phyloP scores from a whole-genome alignment of 1,140 invertebrate species.

The Cydia splendana region DNA sequence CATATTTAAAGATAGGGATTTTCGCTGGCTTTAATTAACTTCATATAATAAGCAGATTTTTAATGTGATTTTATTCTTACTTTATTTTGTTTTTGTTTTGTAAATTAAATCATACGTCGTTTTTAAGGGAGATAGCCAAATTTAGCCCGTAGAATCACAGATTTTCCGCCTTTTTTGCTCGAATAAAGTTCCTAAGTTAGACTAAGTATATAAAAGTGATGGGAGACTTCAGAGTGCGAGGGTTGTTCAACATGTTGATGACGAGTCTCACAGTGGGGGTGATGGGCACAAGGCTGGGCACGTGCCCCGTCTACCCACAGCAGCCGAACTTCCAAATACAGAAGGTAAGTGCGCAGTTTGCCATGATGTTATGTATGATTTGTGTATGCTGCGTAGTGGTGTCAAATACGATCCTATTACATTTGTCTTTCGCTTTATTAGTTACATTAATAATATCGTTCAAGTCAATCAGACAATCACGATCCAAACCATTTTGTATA shows the following conservation, averaged over 20 bases:
- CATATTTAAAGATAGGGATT: background rate
- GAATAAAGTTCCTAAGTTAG: background rate
- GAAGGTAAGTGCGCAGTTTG: conserved; percentile 72
- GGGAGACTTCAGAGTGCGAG: conserved; percentile 59
- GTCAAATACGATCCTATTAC: background rate
- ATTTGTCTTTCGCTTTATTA: background rate
- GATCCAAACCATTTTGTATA: too few species aligned
- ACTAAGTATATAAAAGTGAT: conserved; percentile 43
- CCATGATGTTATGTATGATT: background rate
- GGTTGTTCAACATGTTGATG: conserved; percentile 44
- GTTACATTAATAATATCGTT: too few species aligned
- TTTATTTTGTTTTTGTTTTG: too few species aligned
- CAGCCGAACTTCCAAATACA: conserved; percentile 82
- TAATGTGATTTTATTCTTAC: background rate
- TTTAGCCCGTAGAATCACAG: background rate
- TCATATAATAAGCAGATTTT: background rate
- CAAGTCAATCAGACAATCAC: too few species aligned
- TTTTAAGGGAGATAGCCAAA: background rate
- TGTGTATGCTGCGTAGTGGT: background rate
- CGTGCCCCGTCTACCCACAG: conserved; percentile 81
- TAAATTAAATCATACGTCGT: background rate
- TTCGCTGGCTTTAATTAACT: background rate
- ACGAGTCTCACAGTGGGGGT: conserved; percentile 35
- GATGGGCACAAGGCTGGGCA: conserved; percentile 77
- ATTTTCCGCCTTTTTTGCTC: background rate